A percentile compares a stretch with the other conserved stretches of the same genome.
Conservation (phyloP, 2,113 vertebrate genomes). For the Aldabrachelys gigantea region DNA sequence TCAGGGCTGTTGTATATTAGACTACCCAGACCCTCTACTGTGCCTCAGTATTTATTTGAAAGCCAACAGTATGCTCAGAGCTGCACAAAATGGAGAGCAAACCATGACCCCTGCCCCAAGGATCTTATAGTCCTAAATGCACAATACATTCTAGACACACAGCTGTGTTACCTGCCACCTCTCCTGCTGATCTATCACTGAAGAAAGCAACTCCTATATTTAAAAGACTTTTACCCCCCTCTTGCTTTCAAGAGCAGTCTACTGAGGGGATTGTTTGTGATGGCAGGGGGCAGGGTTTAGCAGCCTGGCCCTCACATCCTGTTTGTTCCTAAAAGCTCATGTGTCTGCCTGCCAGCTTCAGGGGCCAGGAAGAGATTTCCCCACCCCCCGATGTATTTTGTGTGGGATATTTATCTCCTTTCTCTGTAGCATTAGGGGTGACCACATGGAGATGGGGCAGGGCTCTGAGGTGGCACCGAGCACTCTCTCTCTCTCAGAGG, state of each 20-base stretch:
- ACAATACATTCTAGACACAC: accelerated
- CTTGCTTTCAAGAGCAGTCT: neutral
- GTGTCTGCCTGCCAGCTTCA: neutral
- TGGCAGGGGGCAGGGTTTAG: too few species aligned
- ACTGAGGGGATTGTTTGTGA: too few species aligned
- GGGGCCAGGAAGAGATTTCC: too few species aligned
- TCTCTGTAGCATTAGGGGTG: neutral
- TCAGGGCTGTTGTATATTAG: neutral
- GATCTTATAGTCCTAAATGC: neutral
- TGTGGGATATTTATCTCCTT: neutral
- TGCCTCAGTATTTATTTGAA: neutral
- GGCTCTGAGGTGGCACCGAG: neutral
- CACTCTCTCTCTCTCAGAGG: neutral
- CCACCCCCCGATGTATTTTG: neutral
- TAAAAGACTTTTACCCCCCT: accelerated
- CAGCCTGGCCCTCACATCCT: too few species aligned
- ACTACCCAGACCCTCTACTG: neutral
- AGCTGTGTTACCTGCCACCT: neutral
- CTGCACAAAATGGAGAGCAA: neutral
- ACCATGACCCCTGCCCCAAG: accelerated
- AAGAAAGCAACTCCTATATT: neutral
- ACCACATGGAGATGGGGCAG: neutral
- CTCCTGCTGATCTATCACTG: neutral
- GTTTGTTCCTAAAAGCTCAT: neutral
- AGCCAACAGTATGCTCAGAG: neutral